Conservation (phyloP, 2,113 vertebrate genomes). For the Tringa solitaria region DNA sequence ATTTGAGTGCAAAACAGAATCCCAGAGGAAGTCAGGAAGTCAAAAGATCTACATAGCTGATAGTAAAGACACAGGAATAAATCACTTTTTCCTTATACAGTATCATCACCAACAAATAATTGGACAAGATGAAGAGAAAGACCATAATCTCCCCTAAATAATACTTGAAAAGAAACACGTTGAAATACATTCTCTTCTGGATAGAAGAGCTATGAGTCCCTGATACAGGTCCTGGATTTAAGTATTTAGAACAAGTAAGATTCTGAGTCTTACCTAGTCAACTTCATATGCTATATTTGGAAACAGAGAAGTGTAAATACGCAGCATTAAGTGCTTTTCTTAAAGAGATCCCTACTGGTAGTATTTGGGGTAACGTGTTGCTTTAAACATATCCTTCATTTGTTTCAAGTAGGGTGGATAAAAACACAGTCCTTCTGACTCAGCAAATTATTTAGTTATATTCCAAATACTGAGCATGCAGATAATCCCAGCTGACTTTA, state of each 20-base stretch:
- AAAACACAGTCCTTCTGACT: not conserved
- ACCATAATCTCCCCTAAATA: not conserved
- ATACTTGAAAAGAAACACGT: not conserved
- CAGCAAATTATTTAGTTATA: not conserved
- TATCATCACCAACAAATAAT: not conserved
- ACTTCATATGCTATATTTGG: not conserved
- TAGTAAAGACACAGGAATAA: not conserved
- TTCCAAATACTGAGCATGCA: not conserved
- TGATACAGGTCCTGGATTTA: not conserved
- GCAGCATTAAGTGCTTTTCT: not conserved
- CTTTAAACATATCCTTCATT: not conserved
- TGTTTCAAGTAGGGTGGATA: not conserved
- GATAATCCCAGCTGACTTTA: not conserved
- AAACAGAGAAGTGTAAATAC: not conserved
- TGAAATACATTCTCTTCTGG: not conserved
- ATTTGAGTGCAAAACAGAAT: not conserved
- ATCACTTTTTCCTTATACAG: not conserved
- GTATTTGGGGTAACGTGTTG: not conserved
- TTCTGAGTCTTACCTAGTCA: not conserved
- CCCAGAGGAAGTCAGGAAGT: not conserved
- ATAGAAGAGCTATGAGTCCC: not conserved
- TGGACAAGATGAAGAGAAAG: not conserved
- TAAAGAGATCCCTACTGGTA: not conserved
- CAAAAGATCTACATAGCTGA: not conserved
- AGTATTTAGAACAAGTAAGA: not conserved